Evolutionary conservation across 2,888 invertebrate species (phyloP), one percentile per base, ranked within the genome.

Genomic region (Fabriciana adippe): DNA sequence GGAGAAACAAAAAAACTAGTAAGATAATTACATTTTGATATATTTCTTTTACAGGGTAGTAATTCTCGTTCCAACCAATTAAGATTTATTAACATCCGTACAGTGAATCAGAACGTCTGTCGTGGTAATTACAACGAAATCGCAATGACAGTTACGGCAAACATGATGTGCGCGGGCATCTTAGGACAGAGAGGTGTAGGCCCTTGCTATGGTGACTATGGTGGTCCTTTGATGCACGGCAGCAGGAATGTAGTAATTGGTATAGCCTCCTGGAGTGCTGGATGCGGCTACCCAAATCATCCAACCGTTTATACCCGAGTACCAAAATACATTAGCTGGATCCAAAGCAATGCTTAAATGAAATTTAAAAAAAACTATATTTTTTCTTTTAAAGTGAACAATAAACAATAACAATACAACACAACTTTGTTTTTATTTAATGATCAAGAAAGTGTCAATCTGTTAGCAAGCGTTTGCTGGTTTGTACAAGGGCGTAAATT

Each of bases 91-190:
- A 76, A 79, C 48, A 31, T 82, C 6, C 78, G 79, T 75, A 75
- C 78, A n/a, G 67, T 86, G 1, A 84, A 83, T 71, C 83, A 82
- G 63, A 67, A 31, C 0, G 59, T 63, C 2, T 86, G 86, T 66
- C 72, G 61, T 8, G 16, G 61, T 1, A 79, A 81, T 4, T 85
- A 82, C 63, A 68, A 73, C 0, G 47, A 55, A 0, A 31, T 69
- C 1, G 71, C 76, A 0, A 65, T 84, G 11, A 82, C 81, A 14
- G 64, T 84, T 6, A 82, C 79, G 6, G 78, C 75, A 21, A 83
- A 81, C 69, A 82, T 83, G 82, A 16, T 85, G 74, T 85, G 85
- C 61, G 78, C 83, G 4, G 84, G 84, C n/a, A 76, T 75, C 76
- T 72, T 82, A 21, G 76, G 78, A 45, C 75, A 80, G 3, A 81